Percentiles rank a stretch among this genome's conserved stretches.
These are phyloP conservation scores for Holocentrus rufus DNA, from an alignment of 2,797 vertebrate species.

Conservation along the genomic window DNA sequence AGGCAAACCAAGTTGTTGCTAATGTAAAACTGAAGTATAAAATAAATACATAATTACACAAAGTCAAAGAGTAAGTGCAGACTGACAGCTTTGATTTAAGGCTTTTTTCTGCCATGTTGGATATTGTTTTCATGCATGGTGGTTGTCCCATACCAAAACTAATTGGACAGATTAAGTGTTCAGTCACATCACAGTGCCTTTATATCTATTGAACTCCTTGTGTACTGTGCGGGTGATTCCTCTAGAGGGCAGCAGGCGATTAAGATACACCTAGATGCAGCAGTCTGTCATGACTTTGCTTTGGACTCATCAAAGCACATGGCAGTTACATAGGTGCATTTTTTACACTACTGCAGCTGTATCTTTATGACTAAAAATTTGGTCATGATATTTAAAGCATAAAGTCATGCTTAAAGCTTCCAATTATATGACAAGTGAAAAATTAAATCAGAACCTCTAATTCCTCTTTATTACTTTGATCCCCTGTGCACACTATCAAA, in stretches of 20 bases:
- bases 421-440: not conserved
- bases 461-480: not conserved
- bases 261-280: slow-evolving; percentile 6
- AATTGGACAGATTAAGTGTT: not conserved
- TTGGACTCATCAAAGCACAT: not conserved
- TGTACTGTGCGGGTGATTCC: slow-evolving; percentile 24
- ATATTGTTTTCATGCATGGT: not conserved
- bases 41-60: not conserved
- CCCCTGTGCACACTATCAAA: slow-evolving; percentile 6
- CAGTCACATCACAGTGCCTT: not conserved
- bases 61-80: no score
- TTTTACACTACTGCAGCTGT: no score
- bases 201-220: not conserved
- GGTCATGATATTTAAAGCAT: not conserved
- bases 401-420: not conserved
- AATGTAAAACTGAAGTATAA: not conserved
- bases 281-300: not conserved
- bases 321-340: not conserved
- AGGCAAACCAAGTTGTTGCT: not conserved
- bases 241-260: slow-evolving; percentile 71
- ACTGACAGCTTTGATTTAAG: not conserved
- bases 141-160: not conserved
- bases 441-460: not conserved
- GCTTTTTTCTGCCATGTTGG: not conserved
- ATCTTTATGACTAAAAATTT: not conserved